Evolutionary conservation across 2,797 vertebrate species (phyloP).

Genomic region (Alcedo atthis): DNA sequence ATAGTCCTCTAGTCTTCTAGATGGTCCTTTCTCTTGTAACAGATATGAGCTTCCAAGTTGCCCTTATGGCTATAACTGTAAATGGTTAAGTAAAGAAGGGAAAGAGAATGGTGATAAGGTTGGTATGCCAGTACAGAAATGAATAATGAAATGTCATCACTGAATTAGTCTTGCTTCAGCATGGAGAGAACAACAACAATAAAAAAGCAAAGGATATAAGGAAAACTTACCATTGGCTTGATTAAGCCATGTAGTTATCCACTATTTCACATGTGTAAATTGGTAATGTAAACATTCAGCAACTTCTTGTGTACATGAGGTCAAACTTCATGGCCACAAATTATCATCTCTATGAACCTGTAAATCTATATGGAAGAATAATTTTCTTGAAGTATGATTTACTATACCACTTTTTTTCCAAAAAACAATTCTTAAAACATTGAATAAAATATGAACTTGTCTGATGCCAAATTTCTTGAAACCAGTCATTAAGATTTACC

Average conservation of each 20-base stretch:
- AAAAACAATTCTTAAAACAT: constrained; percentile 14
- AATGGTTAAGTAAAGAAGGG: neutral
- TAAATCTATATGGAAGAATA: neutral
- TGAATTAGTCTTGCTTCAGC: neutral
- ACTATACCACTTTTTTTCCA: neutral
- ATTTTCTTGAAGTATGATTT: constrained; percentile 12
- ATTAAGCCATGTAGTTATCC: neutral
- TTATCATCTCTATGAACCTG: neutral
- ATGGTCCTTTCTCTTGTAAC: neutral
- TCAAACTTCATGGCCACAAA: neutral
- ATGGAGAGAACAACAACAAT: neutral
- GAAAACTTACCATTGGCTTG: neutral
- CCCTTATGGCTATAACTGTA: neutral
- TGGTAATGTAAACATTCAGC: neutral
- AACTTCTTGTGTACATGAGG: neutral
- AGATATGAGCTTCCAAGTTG: neutral
- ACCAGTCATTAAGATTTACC: constrained; percentile 73
- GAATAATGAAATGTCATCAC: neutral
- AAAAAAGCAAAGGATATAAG: neutral
- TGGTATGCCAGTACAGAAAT: neutral
- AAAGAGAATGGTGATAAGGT: neutral
- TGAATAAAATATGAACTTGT: constrained; percentile 64
- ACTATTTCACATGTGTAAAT: neutral
- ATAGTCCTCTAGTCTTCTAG: neutral
- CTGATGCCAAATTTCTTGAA: constrained; percentile 56